Conservation (phyloP, 2,797 vertebrate species). For the Acomys russatus region DNA sequence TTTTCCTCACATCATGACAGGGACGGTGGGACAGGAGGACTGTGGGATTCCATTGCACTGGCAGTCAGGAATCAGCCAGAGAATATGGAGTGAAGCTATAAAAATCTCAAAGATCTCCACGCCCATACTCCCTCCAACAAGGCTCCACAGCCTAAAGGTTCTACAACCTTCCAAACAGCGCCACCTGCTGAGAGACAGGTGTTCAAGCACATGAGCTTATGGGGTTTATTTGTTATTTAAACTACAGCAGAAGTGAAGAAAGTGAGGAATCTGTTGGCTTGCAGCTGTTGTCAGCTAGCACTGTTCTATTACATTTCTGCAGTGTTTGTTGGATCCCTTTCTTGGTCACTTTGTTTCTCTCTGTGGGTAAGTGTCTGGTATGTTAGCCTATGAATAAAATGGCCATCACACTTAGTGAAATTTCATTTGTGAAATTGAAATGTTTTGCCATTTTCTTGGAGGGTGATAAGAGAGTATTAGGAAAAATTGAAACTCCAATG, state of each 20-base stretch:
- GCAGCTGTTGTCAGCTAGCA: neutral
- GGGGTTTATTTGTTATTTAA: neutral
- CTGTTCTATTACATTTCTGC: neutral
- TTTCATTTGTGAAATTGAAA: slow-evolving; percentile 51
- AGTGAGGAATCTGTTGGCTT: neutral
- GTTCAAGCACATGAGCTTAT: neutral
- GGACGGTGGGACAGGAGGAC: neutral
- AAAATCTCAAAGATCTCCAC: neutral
- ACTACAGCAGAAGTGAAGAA: neutral
- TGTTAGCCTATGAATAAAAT: neutral
- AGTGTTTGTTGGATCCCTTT: neutral
- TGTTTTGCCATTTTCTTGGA: slow-evolving; percentile 8
- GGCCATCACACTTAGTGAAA: neutral
- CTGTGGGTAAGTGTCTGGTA: neutral
- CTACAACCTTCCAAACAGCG: neutral
- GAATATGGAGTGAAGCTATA: neutral
- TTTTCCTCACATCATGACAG: neutral
- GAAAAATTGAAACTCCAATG: slow-evolving; percentile 2
- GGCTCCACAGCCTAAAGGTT: neutral
- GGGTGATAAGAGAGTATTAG: neutral
- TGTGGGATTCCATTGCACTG: neutral
- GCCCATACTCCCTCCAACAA: neutral
- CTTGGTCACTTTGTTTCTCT: slow-evolving; percentile 13
- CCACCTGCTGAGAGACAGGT: no score
- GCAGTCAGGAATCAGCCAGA: neutral